Evolutionary conservation across 2,113 vertebrate genomes (phyloP).

Genomic region (Thinocorus orbignyianus): DNA sequence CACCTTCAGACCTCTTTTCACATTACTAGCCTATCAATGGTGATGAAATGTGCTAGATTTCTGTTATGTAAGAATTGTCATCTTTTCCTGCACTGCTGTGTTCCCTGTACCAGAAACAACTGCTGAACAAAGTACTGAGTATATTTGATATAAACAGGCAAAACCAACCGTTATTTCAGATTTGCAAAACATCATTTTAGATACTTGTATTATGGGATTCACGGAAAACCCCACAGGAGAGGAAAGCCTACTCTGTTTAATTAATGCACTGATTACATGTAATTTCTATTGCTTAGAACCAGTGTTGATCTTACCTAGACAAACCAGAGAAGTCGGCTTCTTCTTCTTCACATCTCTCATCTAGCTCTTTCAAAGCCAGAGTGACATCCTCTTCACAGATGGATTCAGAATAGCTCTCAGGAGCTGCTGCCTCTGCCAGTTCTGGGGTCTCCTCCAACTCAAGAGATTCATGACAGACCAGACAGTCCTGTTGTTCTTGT

Average conservation of each 20-base stretch:
- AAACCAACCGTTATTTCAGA: background rate
- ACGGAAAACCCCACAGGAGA: background rate
- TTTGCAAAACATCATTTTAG: background rate
- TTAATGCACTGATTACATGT: background rate
- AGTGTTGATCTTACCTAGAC: slow-evolving; percentile 82
- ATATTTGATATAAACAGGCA: background rate
- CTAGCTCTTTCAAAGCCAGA: slow-evolving; percentile 92
- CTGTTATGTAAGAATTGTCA: background rate
- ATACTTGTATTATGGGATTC: background rate
- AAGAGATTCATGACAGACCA: slow-evolving; percentile 80
- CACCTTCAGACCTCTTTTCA: background rate
- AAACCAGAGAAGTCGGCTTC: slow-evolving; percentile 92
- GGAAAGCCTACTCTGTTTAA: background rate
- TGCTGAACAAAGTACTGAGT: background rate
- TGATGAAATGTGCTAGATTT: background rate
- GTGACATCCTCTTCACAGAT: slow-evolving; percentile 96
- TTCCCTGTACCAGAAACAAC: background rate
- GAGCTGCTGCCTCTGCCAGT: slow-evolving; percentile 76
- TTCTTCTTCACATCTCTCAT: slow-evolving; percentile 94
- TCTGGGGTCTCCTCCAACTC: slow-evolving; percentile 84
- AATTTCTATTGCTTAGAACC: background rate
- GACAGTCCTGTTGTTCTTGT: slow-evolving; percentile 78
- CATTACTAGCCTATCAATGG: background rate
- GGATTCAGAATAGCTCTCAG: slow-evolving; percentile 85
- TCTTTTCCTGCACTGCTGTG: background rate